These are phyloP conservation scores for Tenthredo mesomela DNA, from an alignment of 2,888 invertebrate species.

Conservation along the genomic window DNA sequence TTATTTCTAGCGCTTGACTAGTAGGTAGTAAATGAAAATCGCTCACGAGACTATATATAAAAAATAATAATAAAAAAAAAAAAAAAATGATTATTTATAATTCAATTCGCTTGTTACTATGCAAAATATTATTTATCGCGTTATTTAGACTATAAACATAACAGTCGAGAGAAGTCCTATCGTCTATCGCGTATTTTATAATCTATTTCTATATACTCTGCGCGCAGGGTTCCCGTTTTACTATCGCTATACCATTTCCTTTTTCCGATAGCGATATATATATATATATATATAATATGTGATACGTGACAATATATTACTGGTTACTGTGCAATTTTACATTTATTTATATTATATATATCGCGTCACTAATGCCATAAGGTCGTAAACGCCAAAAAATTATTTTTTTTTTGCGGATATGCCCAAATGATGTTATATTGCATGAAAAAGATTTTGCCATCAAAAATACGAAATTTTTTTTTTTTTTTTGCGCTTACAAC, in stretches of 20 bases:
- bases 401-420: too few relatives aligned
- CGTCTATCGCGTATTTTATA: neutral
- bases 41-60: neutral
- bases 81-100: neutral
- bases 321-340: neutral
- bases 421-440: too few relatives aligned
- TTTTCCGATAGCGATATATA: neutral
- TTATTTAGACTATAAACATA: neutral
- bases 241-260: neutral
- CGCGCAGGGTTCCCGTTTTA: neutral
- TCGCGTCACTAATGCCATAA: too few relatives aligned
- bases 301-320: neutral
- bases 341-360: too few relatives aligned
- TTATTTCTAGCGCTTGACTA: conserved; percentile 17
- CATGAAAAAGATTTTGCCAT: too few relatives aligned
- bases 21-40: neutral
- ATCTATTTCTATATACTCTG: neutral
- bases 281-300: too few relatives aligned
- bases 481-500: too few relatives aligned
- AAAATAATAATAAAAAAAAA: too few relatives aligned
- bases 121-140: neutral
- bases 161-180: neutral
- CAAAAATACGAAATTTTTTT: too few relatives aligned
- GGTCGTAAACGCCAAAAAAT: too few relatives aligned
- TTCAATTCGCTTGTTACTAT: neutral